phyloP scores from a whole-genome alignment of 2,888 invertebrate genomes.

The Euproctis similis region DNA sequence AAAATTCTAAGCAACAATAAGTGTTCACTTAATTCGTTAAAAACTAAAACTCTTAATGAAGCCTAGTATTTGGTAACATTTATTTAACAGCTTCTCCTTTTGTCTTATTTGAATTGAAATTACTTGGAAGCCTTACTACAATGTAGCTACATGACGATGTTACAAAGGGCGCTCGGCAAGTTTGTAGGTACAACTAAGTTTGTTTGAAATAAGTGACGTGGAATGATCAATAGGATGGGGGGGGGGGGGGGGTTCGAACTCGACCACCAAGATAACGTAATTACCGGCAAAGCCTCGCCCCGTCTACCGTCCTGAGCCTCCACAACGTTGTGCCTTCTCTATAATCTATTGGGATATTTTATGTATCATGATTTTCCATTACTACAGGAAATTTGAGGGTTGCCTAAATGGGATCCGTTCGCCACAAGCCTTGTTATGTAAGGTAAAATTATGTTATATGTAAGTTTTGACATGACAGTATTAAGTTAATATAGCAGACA shows the following conservation, averaged over 20 bases:
- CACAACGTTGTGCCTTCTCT: conserved; percentile 28
- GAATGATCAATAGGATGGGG: conserved; percentile 57
- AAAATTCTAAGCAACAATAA: no score
- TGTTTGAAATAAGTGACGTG: conserved; percentile 49
- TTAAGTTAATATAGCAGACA: no score
- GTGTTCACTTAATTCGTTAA: no score
- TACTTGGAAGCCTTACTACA: conserved; percentile 7
- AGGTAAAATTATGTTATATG: no score
- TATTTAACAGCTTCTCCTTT: conserved; percentile 5
- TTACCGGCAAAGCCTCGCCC: conserved; percentile 45
- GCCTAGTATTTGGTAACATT: no score
- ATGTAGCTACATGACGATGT: conserved; percentile 14
- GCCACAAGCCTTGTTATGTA: neutral
- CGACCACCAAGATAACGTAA: conserved; percentile 53
- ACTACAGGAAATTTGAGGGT: conserved; percentile 7
- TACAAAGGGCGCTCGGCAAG: conserved; percentile 25
- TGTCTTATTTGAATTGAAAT: conserved; percentile 7
- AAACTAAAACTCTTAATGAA: no score
- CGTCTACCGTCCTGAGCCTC: conserved; percentile 31
- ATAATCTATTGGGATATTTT: conserved; percentile 20
- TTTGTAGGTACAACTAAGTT: conserved; percentile 38
- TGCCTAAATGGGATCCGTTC: conserved; percentile 8
- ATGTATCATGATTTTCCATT: conserved; percentile 13
- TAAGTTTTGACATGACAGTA: no score
- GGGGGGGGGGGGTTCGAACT: conserved; percentile 43